Percentiles rank a stretch among this genome's conserved stretches.
Evolutionary conservation across 2,797 vertebrate species (phyloP).

Genomic region (Todus mexicanus): DNA sequence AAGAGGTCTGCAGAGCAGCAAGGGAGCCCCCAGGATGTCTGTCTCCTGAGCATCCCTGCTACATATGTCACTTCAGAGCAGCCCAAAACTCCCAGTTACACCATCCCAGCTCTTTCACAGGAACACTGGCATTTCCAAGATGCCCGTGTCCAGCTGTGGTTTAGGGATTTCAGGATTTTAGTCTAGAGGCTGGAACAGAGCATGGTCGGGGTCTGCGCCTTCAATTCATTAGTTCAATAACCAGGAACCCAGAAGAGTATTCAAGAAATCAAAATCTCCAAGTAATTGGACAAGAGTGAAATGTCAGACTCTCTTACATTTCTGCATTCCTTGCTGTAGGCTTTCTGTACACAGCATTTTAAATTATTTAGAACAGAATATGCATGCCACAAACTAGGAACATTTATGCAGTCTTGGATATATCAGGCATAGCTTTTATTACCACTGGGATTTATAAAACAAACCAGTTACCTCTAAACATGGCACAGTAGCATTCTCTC

Average conservation of each 20-base stretch:
- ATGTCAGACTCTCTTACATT: neutral
- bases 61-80: neutral
- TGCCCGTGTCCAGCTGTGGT: neutral
- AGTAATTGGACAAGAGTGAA: neutral
- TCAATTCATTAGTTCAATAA: neutral
- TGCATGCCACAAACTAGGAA: neutral
- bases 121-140: neutral
- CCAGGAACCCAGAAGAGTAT: neutral
- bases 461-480: neutral
- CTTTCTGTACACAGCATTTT: neutral
- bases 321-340: neutral
- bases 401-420: neutral
- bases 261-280: neutral
- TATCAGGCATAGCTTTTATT: neutral
- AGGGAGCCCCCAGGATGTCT: neutral
- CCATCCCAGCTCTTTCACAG: neutral
- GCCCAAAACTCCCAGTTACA: neutral
- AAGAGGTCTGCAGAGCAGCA: fast-evolving
- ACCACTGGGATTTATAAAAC: neutral
- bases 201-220: neutral
- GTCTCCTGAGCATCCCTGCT: neutral
- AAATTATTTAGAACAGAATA: neutral
- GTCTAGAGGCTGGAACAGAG: neutral
- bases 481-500: neutral
- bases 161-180: neutral